These are phyloP conservation scores for Lineus longissimus DNA, from an alignment of 1,140 invertebrate genomes.

Conservation along the genomic window DNA sequence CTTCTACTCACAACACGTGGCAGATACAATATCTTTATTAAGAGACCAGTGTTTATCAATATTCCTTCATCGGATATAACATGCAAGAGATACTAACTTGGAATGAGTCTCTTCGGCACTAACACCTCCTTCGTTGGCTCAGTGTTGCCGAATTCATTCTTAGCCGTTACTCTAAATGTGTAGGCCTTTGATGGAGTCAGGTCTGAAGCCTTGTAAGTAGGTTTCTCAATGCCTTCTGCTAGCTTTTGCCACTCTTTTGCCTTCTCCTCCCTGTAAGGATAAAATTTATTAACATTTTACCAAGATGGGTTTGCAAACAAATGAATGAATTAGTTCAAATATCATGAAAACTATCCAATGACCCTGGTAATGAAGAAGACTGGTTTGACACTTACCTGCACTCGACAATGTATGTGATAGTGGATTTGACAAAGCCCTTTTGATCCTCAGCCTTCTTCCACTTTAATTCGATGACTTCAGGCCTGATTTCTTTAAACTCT, in stretches of 20 bases:
- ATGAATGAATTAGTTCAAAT: too few species aligned
- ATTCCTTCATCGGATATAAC: not conserved
- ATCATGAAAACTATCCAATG: too few species aligned
- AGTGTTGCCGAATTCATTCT: constrained; percentile 70
- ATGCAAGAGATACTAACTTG: not conserved
- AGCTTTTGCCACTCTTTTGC: not conserved
- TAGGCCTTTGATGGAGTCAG: constrained; percentile 56
- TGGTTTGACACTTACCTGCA: not conserved
- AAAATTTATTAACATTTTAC: too few species aligned
- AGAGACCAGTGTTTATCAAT: too few species aligned
- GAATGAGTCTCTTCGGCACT: constrained; percentile 23
- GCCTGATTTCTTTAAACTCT: not conserved
- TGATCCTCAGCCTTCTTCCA: not conserved
- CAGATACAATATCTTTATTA: too few species aligned
- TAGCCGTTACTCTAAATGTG: constrained; percentile 90
- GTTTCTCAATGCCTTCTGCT: not conserved
- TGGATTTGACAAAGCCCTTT: not conserved
- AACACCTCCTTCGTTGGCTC: constrained; percentile 34
- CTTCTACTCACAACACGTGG: too few species aligned
- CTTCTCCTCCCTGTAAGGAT: not conserved
- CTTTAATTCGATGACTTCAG: not conserved
- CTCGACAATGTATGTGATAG: not conserved
- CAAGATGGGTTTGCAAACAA: too few species aligned
- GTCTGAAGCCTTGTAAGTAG: too few species aligned
- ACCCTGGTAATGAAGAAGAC: too few species aligned